Evolutionary conservation across 2,113 vertebrate species (phyloP).

Genomic region (Centrocercus urophasianus): DNA sequence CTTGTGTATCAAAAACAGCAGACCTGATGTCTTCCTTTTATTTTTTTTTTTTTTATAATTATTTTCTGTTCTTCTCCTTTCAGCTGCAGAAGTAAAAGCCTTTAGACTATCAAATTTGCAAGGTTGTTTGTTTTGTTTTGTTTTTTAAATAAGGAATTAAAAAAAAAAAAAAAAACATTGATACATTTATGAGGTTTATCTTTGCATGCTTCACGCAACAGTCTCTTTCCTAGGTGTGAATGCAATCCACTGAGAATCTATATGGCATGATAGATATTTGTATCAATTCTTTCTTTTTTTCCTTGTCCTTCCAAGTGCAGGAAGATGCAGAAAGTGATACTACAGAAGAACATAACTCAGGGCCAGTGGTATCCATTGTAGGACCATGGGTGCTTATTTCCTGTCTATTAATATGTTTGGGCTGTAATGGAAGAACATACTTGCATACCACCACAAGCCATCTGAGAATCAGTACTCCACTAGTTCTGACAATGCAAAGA

Average conservation of each 20-base stretch:
- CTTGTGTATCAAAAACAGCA: background rate
- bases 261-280: background rate
- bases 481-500: background rate
- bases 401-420: background rate
- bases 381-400: background rate
- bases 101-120: background rate
- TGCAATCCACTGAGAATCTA: background rate
- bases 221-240: background rate
- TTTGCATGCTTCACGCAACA: background rate
- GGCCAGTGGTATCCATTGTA: background rate
- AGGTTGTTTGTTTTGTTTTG: too few relatives aligned
- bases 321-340: background rate
- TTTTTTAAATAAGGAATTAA: too few relatives aligned
- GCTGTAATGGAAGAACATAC: background rate
- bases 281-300: background rate
- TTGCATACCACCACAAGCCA: background rate
- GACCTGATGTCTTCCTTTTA: background rate
- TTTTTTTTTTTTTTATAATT: background rate
- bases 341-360: background rate
- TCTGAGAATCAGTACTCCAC: background rate
- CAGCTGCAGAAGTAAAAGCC: background rate
- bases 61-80: background rate
- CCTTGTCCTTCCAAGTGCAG: background rate
- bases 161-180: accelerated
- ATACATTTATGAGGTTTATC: background rate